Conservation (phyloP, 2,113 vertebrate species). For the Tichodroma muraria region DNA sequence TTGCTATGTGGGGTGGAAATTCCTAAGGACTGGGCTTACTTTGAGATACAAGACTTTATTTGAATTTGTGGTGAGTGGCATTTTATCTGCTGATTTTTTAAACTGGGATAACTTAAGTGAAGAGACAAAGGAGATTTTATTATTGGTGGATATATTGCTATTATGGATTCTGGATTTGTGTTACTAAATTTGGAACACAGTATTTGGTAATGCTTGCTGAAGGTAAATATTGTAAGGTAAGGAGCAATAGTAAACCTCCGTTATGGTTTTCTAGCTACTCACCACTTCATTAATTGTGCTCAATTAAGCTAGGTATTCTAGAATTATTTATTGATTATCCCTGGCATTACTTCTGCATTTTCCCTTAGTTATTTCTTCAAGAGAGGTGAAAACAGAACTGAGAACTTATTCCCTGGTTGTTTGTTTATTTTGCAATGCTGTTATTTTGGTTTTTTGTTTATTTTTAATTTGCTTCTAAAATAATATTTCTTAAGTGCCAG, state of each 20-base stretch:
- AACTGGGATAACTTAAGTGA: not conserved
- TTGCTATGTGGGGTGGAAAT: not conserved
- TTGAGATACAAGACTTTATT: not conserved
- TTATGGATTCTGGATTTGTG: not conserved
- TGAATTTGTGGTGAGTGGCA: not conserved
- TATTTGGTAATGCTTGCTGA: not conserved
- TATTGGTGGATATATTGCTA: not conserved
- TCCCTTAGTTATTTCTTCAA: not conserved
- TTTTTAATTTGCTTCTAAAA: not conserved
- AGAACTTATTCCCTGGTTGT: not conserved
- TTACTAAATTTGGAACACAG: not conserved
- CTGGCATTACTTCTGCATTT: not conserved
- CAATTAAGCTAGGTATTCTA: not conserved
- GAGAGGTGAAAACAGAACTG: not conserved
- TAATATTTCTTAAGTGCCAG: not conserved
- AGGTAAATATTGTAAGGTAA: not conserved
- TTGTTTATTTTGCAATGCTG: not conserved
- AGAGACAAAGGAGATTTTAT: not conserved
- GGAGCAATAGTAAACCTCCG: not conserved
- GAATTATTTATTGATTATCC: not conserved
- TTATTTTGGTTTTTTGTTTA: not conserved
- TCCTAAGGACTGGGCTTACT: not conserved
- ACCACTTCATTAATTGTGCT: not conserved
- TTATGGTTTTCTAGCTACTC: not conserved
- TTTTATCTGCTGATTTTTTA: not conserved